Evolutionary conservation across 1,140 invertebrate species (phyloP), one percentile per base, ranked within the genome.

Genomic region (Caligus rogercresseyi): DNA sequence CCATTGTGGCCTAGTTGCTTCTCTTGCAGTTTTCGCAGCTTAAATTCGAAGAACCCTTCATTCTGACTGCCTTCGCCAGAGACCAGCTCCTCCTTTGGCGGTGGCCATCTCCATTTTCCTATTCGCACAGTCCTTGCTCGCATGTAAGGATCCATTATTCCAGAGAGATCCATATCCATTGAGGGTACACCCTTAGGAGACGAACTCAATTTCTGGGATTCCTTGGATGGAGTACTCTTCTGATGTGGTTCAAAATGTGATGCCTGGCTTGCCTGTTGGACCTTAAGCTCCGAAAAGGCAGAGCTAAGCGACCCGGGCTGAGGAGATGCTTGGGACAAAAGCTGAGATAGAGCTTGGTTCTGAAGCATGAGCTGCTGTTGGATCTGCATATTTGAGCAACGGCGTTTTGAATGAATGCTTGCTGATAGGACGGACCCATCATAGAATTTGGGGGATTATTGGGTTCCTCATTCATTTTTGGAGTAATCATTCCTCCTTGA

Each of bases 81-180:
- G 7, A 11, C 31, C 57, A 60, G 26, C 0, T 81, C 82, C 53
- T 86, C 85, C 69, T 86, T 84, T 1, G 86, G 87, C 16, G 92
- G 93, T 24, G 92, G 92, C 90, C 92, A 96, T 60, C 90, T 76
- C 86, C 91, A 93, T 76, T 94, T 94, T 13, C 91, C 92, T 56
- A 97, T 94, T 53, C 91, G 76, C 3, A 97, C 90, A 0, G 91
- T 96, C 70, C 93, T 92, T 0, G 91, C 91, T 52, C 91, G 21
- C n/a, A 4, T 11, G 16, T 63, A 63, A 2, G 61, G 18, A 57
- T 63, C 61, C 61, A 63, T 63, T 15, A 20, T 11, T 7, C 31
- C 31, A 43, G 31, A 7, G 31, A 43, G 7, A 11, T 43, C 31
- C 31, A 43, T 43, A 11, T 43, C 31, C 31, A 43, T 43, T 43